A percentile compares a stretch with the other conserved stretches of the same genome.
Conservation (phyloP, 2,797 vertebrate genomes). For the Mycteria americana region DNA sequence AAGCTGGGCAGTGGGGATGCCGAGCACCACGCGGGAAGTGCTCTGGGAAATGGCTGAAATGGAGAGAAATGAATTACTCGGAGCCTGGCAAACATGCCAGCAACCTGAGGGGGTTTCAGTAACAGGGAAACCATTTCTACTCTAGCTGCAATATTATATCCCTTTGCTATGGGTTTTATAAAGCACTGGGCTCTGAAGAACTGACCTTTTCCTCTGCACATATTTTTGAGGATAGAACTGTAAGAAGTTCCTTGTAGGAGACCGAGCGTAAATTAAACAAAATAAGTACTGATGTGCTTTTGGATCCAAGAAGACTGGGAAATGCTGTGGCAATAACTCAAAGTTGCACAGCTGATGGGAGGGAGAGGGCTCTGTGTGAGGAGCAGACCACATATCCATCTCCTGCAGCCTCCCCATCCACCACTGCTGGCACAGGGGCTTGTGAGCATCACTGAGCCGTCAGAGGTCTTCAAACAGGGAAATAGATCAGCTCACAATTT, state of each 20-base stretch:
- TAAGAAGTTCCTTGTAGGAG: not conserved
- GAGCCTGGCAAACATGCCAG: not conserved
- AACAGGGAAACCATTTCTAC: not conserved
- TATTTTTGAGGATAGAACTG: not conserved
- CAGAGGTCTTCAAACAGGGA: not conserved
- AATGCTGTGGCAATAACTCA: not conserved
- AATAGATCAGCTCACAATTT: not conserved
- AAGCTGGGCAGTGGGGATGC: not conserved
- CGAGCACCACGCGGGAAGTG: fast-evolving
- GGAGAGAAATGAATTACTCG: not conserved
- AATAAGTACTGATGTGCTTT: slow-evolving; percentile 21
- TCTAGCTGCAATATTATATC: not conserved
- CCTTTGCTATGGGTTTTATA: not conserved
- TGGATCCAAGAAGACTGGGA: not conserved
- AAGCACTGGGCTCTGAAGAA: not conserved
- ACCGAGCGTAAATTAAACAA: not conserved
- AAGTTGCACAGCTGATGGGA: not conserved
- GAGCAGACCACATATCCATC: not conserved
- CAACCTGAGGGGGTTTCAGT: not conserved
- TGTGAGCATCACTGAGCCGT: not conserved
- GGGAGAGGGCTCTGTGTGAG: not conserved
- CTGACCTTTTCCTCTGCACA: slow-evolving; percentile 14
- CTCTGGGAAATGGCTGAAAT: not conserved
- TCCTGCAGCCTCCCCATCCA: not conserved
- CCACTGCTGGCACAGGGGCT: not conserved